Base-by-base conservation (phyloP, 2,888 invertebrate species). In the Xestoiulus laeticollis region DNA sequence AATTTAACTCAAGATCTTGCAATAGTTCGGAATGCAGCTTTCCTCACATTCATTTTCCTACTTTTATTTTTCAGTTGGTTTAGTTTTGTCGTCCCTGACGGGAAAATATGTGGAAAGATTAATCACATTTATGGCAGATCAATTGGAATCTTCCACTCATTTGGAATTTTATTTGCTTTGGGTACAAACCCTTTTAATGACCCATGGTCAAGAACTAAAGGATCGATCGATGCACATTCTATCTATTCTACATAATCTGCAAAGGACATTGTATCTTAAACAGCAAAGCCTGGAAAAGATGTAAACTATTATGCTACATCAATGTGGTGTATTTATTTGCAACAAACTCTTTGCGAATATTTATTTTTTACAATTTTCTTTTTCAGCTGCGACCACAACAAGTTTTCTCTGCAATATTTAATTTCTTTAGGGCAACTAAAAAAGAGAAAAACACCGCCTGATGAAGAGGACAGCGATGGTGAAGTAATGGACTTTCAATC, bases 121-220 rank as follows among this genome's bases (percentile, higher is more conserved):
- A 33, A 92, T 98, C 19, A 93, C 93, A 89, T 95, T 95, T 90
- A 91, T 98, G 68, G 95, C 96, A 0, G 93, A 94, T 1, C 94
- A 95, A 86, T 91, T 99, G 32, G 97, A 96, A 90, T 93, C 93
- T 48, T 96, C 97, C 0, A 93, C 94, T 0, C 98, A 99, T 91
- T 91, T 99, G 82, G 97, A 99, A 91, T 98, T 97, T 91, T 96
- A 99, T 91, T 93, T 98, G 59, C 92, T 94, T 84, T 98, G 98
- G 98, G 93, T 95, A 68, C 94, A 95, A 90, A 92, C 93, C 22
- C 91, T 97, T 2, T 92, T 98, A 59, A 95, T 94, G 0, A 91
- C 92, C 53, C 95, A 95, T 91, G 95, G 95, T 3, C 91, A 91
- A 38, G 90, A 90, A 38, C 90, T 94, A 83, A 93, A 93, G 90